Evolutionary conservation across 2,113 vertebrate genomes (phyloP), one percentile per base, ranked within the genome.

Genomic region (Salvelinus sp.): DNA sequence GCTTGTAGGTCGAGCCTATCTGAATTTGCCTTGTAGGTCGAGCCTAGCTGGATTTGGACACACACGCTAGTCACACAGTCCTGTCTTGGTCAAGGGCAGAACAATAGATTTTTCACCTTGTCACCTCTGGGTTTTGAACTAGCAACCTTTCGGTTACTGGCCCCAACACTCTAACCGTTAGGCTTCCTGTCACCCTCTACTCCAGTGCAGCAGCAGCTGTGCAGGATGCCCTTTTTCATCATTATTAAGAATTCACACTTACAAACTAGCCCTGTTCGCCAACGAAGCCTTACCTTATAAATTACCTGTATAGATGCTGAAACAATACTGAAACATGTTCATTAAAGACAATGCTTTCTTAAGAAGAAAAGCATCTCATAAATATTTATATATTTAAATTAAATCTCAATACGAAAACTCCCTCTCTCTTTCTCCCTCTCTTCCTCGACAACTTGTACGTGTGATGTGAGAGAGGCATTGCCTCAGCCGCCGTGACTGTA

Each of bases 371-470:
- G 79, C 81, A 58, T 86, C 90, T 92, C 90, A 93, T 93, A 83
- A 93, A 93, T 93, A 94, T 94, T 94, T 93, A 88, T 91, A 91
- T 91, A n/a, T n/a, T n/a, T n/a, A n/a, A n/a, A n/a, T n/a, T n/a
- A 91, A 93, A 92, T 92, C 87, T 88, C 80, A 48, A 86, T 22
- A 86, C 85, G 90, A 64, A 48, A 73, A 73, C 66, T 48, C 79
- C 23, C 64, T 82, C 64, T 20, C 60, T 30, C 62, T 47, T 20
- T 33, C 48, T 69, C 47, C 82, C 76, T 79, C 75, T 81, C 77
- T 73, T 90, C 81, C 88, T 88, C 89, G 88, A 90, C 91, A 91
- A 82, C 82, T 73, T 38, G 69, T 85, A 81, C 77, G 80, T 54
- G 50, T 54, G 50, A 54, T 89, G 77, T 80, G 62, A 87, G 84